A percentile compares a stretch with the other conserved stretches of the same genome.
Conservation (phyloP, 2,888 invertebrate species). For the Caenorhabditis virilis region DNA sequence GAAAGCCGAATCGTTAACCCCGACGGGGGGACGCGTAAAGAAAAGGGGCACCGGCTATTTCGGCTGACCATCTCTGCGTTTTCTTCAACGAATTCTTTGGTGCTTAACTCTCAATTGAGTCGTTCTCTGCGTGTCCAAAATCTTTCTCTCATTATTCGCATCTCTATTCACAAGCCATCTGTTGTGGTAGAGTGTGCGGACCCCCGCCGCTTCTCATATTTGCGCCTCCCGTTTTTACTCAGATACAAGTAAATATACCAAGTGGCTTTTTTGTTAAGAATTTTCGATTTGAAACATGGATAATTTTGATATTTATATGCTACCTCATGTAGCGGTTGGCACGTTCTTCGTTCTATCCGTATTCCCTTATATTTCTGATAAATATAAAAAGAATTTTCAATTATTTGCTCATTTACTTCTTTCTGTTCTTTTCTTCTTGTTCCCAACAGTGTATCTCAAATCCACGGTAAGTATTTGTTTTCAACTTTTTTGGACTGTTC, state of each 20-base stretch:
- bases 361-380: constrained; percentile 28
- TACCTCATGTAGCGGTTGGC: constrained; percentile 37
- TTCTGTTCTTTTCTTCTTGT: constrained; percentile 35
- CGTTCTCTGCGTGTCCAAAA: neutral
- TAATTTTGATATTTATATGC: constrained; percentile 7
- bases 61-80: no score
- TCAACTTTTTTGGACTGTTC: neutral
- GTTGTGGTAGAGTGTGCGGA: no score
- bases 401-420: constrained; percentile 42
- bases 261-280: neutral
- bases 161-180: no score
- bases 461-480: constrained; percentile 28
- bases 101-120: no score
- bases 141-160: no score
- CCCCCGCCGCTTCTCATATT: no score
- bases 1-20: no score
- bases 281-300: constrained; percentile 2
- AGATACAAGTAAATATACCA: neutral
- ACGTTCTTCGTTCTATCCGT: constrained; percentile 36
- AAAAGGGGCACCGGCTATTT: no score
- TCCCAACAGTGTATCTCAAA: constrained; percentile 34
- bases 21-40: no score
- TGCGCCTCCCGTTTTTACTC: no score
- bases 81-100: no score
- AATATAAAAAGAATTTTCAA: constrained; percentile 30